phyloP scores from a whole-genome alignment of 2,888 invertebrate genomes.

The Brenthis ino region DNA sequence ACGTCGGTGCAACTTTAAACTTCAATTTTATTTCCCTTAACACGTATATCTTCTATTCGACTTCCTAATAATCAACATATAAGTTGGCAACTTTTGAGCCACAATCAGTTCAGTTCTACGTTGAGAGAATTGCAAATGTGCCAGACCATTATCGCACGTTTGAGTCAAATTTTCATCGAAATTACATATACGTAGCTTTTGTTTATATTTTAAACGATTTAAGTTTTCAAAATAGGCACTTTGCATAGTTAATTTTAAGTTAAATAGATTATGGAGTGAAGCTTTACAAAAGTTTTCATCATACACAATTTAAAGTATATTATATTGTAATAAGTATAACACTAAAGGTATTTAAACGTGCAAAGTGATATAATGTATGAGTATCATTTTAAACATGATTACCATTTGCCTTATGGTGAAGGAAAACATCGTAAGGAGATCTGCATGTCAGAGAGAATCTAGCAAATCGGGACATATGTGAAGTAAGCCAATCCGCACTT shows the following conservation, averaged over 20 bases:
- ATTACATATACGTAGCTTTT: slow-evolving; percentile 5
- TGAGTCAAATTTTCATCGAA: slow-evolving; percentile 11
- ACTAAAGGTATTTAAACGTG: no score
- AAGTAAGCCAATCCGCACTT: no score
- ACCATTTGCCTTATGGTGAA: no score
- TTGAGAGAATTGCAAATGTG: slow-evolving; percentile 26
- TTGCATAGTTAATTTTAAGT: neutral
- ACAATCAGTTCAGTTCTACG: slow-evolving; percentile 34
- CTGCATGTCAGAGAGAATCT: no score
- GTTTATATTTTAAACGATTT: neutral
- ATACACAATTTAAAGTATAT: no score
- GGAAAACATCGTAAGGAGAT: no score
- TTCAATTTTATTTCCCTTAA: slow-evolving; percentile 28
- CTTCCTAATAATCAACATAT: slow-evolving; percentile 30
- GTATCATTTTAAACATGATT: no score
- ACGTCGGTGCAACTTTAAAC: slow-evolving; percentile 28
- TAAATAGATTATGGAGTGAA: slow-evolving; percentile 3
- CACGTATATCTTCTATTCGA: slow-evolving; percentile 28
- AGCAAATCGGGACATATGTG: no score
- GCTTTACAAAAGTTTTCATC: neutral
- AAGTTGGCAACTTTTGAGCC: slow-evolving; percentile 25
- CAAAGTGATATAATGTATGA: no score
- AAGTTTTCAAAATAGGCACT: neutral
- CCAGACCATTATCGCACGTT: slow-evolving; percentile 6
- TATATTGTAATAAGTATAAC: no score